These are phyloP conservation scores for Spilogale gracilis DNA, from an alignment of 2,113 vertebrate genomes.

Conservation along the genomic window DNA sequence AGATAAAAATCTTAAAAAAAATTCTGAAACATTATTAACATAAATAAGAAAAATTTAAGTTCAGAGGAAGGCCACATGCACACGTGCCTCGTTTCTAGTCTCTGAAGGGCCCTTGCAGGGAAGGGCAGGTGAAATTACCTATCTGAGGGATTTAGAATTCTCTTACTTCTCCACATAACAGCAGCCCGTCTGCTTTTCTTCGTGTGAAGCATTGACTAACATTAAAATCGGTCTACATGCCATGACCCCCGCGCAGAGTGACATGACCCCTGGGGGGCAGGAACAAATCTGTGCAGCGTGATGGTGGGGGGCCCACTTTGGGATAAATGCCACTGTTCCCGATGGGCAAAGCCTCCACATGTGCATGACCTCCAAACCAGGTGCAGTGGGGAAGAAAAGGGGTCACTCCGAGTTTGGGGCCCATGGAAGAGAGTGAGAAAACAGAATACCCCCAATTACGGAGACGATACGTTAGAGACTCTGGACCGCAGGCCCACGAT, in stretches of 20 bases:
- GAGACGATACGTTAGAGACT: not conserved
- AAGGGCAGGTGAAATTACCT: not conserved
- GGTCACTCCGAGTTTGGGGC: not conserved
- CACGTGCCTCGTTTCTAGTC: not conserved
- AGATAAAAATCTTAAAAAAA: not conserved
- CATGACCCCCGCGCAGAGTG: not conserved
- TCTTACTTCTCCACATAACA: not conserved
- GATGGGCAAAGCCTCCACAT: not conserved
- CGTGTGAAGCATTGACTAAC: not conserved
- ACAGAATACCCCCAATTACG: accelerated
- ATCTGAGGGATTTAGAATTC: not conserved
- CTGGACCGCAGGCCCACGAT: accelerated
- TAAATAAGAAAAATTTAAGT: not conserved
- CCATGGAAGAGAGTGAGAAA: not conserved
- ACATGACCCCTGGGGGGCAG: not conserved
- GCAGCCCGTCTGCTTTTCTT: not conserved
- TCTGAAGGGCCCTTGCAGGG: accelerated
- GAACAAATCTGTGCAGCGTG: accelerated
- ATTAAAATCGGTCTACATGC: not conserved
- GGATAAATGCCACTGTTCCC: not conserved
- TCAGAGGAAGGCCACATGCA: too few relatives aligned
- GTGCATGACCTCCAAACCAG: not conserved
- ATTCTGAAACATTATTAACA: not conserved
- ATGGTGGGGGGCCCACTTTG: not conserved
- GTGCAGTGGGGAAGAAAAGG: not conserved